These are phyloP conservation scores for Ophiothrix spiculata DNA, from an alignment of 35 echinoderm and acorn worm genomes.

Conservation along the genomic window DNA sequence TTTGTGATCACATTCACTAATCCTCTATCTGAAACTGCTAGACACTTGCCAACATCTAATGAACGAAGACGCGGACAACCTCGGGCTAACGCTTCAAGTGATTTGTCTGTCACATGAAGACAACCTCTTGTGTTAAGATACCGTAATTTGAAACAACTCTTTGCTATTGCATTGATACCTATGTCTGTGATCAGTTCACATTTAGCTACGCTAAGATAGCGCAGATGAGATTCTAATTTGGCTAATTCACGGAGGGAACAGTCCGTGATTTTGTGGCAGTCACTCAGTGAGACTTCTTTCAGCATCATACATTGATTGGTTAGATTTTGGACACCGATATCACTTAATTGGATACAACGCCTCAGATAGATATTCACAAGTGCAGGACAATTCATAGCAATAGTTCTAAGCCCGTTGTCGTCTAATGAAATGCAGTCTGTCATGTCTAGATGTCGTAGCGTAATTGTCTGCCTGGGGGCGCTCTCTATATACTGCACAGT, in stretches of 20 bases:
- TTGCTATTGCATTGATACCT: conserved; percentile 74
- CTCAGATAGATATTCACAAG: conserved; percentile 88
- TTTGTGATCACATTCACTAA: conserved; percentile 60
- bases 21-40: conserved; percentile 70
- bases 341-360: conserved; percentile 67
- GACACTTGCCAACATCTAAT: conserved; percentile 91
- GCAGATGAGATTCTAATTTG: conserved; percentile 72
- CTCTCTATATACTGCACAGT: neutral
- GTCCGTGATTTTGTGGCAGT: conserved; percentile 88
- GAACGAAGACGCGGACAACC: conserved; percentile 84
- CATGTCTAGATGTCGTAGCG: conserved; percentile 86
- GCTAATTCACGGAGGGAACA: conserved; percentile 77
- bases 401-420: conserved; percentile 79
- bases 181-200: conserved; percentile 96
- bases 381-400: conserved; percentile 84
- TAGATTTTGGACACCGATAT: conserved; percentile 84
- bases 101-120: conserved; percentile 78
- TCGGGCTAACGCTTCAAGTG: conserved; percentile 73
- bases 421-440: conserved; percentile 82
- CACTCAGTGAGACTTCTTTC: conserved; percentile 79
- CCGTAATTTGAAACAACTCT: conserved; percentile 71
- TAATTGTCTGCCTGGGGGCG: conserved; percentile 58
- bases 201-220: conserved; percentile 94
- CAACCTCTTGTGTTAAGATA: conserved; percentile 93
- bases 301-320: conserved; percentile 81